Conservation (phyloP, 1,140 invertebrate genomes). For the Aleiodes sp. region DNA sequence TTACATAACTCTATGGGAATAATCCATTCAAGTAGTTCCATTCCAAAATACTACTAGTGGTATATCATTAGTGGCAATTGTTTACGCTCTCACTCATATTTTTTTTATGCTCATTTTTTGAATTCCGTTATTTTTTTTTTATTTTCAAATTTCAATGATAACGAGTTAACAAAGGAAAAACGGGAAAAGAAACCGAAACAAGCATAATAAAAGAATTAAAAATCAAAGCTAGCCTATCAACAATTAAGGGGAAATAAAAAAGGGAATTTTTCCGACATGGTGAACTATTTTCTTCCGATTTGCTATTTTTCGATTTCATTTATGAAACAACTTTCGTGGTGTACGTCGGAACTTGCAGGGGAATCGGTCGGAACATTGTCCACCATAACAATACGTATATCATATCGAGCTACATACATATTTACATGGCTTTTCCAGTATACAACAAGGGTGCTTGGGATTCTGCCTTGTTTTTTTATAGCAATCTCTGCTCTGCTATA, state of each 20-base stretch:
- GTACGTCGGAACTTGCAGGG: constrained; percentile 8
- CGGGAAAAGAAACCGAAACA: not conserved
- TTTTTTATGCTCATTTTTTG: not conserved
- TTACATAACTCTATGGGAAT: not conserved
- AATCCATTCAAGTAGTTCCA: not conserved
- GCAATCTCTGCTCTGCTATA: not conserved
- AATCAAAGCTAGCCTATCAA: not conserved
- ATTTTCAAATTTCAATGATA: not conserved
- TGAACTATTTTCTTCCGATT: not conserved
- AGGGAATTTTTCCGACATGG: not conserved
- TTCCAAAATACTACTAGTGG: constrained; percentile 1
- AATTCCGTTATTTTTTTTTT: not conserved
- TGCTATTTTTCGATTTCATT: constrained; percentile 2
- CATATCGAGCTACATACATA: constrained; percentile 66
- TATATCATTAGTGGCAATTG: not conserved
- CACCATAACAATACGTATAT: constrained; percentile 64
- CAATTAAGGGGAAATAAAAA: not conserved
- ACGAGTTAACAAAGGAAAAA: not conserved
- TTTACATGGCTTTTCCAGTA: constrained; percentile 53
- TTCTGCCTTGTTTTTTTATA: constrained; percentile 17
- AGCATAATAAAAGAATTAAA: not conserved
- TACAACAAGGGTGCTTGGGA: constrained; percentile 18
- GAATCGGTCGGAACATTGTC: constrained; percentile 53
- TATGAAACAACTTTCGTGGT: not conserved
- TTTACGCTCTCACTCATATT: constrained; percentile 7